Evolutionary conservation across 2,888 invertebrate species (phyloP).

Genomic region (Drosophila macrospina): DNA sequence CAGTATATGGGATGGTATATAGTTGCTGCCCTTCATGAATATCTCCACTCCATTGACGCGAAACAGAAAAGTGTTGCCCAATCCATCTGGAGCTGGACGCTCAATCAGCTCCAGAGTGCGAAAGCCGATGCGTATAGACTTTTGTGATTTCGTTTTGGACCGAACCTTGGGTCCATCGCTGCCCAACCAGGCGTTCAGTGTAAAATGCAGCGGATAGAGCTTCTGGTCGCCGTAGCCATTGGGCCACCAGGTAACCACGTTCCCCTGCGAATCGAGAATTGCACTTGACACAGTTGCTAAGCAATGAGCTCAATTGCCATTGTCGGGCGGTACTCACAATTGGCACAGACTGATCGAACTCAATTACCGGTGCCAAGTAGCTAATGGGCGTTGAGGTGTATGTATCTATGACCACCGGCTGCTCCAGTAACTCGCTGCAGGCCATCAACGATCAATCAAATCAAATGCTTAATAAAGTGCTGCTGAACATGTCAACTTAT

Average conservation of each 20-base stretch:
- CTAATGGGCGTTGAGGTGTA: slow-evolving; percentile 66
- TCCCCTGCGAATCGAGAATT: slow-evolving; percentile 78
- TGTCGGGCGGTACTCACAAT: slow-evolving; percentile 74
- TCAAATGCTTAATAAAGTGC: slow-evolving; percentile 4
- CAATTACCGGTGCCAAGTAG: slow-evolving; percentile 77
- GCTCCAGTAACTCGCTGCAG: slow-evolving; percentile 82
- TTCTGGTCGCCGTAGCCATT: slow-evolving; percentile 94
- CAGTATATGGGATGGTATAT: slow-evolving; percentile 94
- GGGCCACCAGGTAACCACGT: slow-evolving; percentile 95
- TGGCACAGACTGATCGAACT: slow-evolving; percentile 80
- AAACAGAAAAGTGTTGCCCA: slow-evolving; percentile 93
- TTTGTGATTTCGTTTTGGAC: slow-evolving; percentile 83
- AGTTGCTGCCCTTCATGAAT: slow-evolving; percentile 98
- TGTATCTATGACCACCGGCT: slow-evolving; percentile 71
- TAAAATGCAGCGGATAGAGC: slow-evolving; percentile 89
- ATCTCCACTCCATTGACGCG: slow-evolving; percentile 93
- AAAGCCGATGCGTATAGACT: slow-evolving; percentile 92
- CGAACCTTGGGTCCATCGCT: slow-evolving; percentile 64
- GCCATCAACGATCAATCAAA: slow-evolving; percentile 9
- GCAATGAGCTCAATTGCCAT: slow-evolving; percentile 45
- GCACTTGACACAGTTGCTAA: slow-evolving; percentile 48
- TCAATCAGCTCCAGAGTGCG: slow-evolving; percentile 94
- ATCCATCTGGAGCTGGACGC: slow-evolving; percentile 61
- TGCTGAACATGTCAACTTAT: slow-evolving; percentile 11
- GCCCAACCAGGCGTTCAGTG: slow-evolving; percentile 84